Evolutionary conservation across 64 coral and sea anemone genomes (phyloP).

Genomic region (Montipora cactus): DNA sequence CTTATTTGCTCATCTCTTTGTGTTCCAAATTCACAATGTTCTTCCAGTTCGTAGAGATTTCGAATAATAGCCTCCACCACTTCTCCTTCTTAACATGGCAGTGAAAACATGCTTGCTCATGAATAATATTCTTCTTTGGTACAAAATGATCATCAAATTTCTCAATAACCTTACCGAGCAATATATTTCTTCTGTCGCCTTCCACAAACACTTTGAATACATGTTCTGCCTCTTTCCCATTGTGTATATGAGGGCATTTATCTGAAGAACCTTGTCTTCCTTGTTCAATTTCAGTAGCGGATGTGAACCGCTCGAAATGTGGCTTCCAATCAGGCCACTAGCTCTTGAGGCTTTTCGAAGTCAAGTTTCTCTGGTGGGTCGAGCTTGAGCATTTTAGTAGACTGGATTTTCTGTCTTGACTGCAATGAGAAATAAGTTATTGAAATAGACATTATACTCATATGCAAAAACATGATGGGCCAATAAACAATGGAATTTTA

Average conservation of each 20-base stretch:
- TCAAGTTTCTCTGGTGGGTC: not conserved
- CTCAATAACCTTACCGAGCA: no score
- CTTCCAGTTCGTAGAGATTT: not conserved
- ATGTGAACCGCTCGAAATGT: not conserved
- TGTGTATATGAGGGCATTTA: no score
- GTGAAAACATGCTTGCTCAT: not conserved
- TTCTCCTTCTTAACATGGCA: slow-evolving; percentile 14
- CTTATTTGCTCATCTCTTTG: not conserved
- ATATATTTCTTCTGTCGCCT: not conserved
- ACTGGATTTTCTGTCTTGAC: no score
- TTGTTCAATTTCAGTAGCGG: not conserved
- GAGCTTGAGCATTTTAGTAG: not conserved
- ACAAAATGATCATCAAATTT: no score
- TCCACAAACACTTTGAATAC: not conserved
- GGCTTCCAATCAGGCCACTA: not conserved
- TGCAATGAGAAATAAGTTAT: no score
- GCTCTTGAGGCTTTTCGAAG: not conserved
- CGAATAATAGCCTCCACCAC: slow-evolving; percentile 23
- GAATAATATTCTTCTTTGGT: no score
- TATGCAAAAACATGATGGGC: no score
- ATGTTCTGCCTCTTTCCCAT: no score
- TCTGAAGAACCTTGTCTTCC: not conserved
- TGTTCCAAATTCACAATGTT: slow-evolving; percentile 34
- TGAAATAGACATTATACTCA: no score
- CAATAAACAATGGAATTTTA: no score